Conservation (phyloP, 1,140 invertebrate species). For the Meloidogyne floridensis region DNA sequence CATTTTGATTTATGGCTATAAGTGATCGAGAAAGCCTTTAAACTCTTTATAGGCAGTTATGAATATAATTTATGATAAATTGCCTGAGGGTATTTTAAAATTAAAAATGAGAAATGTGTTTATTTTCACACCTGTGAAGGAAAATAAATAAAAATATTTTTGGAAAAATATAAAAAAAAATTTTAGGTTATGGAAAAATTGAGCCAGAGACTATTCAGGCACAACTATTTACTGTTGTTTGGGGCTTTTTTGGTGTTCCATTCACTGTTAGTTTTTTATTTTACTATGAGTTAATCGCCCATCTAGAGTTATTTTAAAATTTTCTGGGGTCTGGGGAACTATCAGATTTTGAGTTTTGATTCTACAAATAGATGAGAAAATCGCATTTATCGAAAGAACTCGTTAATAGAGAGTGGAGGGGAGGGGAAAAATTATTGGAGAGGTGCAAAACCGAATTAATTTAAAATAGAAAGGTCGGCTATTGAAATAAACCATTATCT, state of each 20-base stretch:
- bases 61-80: conserved; percentile 19
- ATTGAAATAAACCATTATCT: too few relatives aligned
- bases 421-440: too few relatives aligned
- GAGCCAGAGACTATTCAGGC: conserved; percentile 44
- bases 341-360: too few relatives aligned
- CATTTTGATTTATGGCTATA: neutral
- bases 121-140: neutral
- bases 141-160: neutral
- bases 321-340: too few relatives aligned
- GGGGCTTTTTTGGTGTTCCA: conserved; percentile 47
- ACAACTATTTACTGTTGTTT: conserved; percentile 47
- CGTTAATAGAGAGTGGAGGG: too few relatives aligned
- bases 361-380: too few relatives aligned
- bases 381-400: too few relatives aligned
- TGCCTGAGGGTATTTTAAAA: conserved; percentile 10
- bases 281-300: too few relatives aligned
- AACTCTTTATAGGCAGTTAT: neutral
- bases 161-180: conserved; percentile 6
- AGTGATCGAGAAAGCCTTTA: neutral
- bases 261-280: conserved; percentile 33
- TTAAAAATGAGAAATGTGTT: conserved; percentile 5
- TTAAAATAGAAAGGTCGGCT: too few relatives aligned
- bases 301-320: too few relatives aligned
- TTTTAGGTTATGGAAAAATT: conserved; percentile 56
- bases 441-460: too few relatives aligned